Base-by-base conservation (phyloP, 2,888 invertebrate genomes). In the Ornithoptera priamus region DNA sequence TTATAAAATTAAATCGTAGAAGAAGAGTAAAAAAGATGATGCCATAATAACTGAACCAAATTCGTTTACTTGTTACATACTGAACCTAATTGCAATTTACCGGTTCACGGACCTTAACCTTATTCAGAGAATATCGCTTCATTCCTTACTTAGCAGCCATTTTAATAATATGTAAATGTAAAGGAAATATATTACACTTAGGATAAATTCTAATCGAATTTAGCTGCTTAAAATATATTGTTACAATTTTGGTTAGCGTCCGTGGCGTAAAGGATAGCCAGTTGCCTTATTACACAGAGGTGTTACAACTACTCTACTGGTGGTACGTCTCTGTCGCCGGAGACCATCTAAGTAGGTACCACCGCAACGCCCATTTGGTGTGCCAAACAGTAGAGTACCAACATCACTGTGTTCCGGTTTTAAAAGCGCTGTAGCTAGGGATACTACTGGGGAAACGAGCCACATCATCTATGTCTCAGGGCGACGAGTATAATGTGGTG, bases 101-200 rank as follows among this genome's bases (percentile, higher is more conserved):
- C 60, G 39, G 59, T 60, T 60, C 60, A 60, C 39, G 30, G 60
- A 30, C 30, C 30, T 59, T 59, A 60, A 36, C 12, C 18, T n/a
- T 60, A 60, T 60, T 60, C 30, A 59, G 15, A 60, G n/a, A n/a
- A 60, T 59, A 60, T 36, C 60, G 15, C 18, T n/a, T 60, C 15
- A 60, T 60, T 30, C 60, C 30, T 17, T 30, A 39, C n/a, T 17
- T 18, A 36, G 39, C 12, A 60, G 30, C 36, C 60, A 59, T 15
- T 59, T 59, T 59, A 24, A 17, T 59, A 60, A 60, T 36, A 60
- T 36, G 59, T 30, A 59, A 59, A 59, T 30, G 30, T 30, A 15
- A 59, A 17, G 60, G 18, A 60, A 60, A 17, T 10, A 39, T 60
- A 39, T 39, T 60, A 36, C 15, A n/a, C 8, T 36, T 39, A 39